Conservation (phyloP, 2,797 vertebrate species). For the Clarias pachynema region DNA sequence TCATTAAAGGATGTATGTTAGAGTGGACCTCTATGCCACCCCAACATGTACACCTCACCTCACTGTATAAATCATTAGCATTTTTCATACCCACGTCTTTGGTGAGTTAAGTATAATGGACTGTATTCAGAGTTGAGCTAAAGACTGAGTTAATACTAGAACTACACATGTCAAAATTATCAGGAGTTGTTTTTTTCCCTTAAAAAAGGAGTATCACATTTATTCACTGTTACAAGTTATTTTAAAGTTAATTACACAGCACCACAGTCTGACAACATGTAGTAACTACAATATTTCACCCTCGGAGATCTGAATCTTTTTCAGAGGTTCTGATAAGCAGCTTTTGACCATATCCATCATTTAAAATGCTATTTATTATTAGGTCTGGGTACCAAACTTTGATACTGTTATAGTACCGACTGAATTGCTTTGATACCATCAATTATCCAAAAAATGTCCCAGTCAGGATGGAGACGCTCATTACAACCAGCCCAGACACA, state of each 20-base stretch:
- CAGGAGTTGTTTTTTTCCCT: not conserved
- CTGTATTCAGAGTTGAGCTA: conserved; percentile 6
- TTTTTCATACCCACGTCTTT: not conserved
- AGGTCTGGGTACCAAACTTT: too few species aligned
- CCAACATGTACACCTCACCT: not conserved
- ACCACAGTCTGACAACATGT: not conserved
- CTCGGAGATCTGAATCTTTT: not conserved
- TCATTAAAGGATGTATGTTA: not conserved
- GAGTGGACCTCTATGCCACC: not conserved
- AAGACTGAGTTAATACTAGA: not conserved
- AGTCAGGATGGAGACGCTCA: too few species aligned
- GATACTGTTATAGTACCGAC: too few species aligned
- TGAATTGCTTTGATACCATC: too few species aligned
- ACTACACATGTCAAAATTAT: not conserved
- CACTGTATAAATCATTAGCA: not conserved
- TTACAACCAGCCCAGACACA: too few species aligned
- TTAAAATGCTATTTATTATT: not conserved
- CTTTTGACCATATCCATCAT: not conserved
- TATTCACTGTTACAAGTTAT: not conserved
- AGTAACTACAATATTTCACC: not conserved
- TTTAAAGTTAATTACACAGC: not conserved
- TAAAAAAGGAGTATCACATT: not conserved
- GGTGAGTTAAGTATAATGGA: not conserved
- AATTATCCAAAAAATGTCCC: too few species aligned
- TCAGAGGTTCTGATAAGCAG: not conserved